A percentile compares a stretch with the other conserved stretches of the same genome.
These are phyloP conservation scores for Orthosia gracilis DNA, from an alignment of 2,888 invertebrate genomes.

Conservation along the genomic window DNA sequence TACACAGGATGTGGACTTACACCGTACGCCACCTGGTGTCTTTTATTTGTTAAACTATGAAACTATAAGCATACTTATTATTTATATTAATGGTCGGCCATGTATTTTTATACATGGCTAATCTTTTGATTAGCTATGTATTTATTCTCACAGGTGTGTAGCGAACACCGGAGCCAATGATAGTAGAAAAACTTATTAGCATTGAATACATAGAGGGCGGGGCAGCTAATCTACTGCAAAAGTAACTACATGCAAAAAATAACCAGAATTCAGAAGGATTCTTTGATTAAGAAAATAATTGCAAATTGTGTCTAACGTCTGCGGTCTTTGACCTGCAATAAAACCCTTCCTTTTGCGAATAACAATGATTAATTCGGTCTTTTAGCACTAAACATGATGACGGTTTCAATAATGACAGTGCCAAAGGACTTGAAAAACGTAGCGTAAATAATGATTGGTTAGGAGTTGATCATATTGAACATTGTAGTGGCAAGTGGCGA, in stretches of 20 bases:
- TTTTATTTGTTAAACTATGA: constrained; percentile 47
- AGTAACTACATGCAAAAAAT: constrained; percentile 36
- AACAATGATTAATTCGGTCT: constrained; percentile 19
- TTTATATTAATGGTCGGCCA: constrained; percentile 42
- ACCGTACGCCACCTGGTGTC: constrained; percentile 40
- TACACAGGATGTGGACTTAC: constrained; percentile 32
- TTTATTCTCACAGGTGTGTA: constrained; percentile 62
- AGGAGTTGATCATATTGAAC: constrained; percentile 40
- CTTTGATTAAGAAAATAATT: constrained; percentile 38
- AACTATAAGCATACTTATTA: constrained; percentile 27
- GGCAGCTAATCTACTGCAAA: constrained; percentile 42
- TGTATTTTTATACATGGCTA: no score
- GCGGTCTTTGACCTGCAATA: constrained; percentile 24
- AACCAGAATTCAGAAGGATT: constrained; percentile 32
- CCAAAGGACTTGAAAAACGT: constrained; percentile 28
- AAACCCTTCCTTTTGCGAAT: not conserved
- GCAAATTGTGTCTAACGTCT: constrained; percentile 8
- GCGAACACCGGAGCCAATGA: constrained; percentile 26
- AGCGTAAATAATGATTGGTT: constrained; percentile 46
- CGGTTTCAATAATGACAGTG: constrained; percentile 34
- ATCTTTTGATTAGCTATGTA: constrained; percentile 56
- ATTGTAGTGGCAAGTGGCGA: constrained; percentile 35
- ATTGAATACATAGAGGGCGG: constrained; percentile 54
- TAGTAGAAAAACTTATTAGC: constrained; percentile 49
- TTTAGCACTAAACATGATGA: constrained; percentile 18